Base-by-base conservation (phyloP, 2,888 invertebrate genomes). In the Eupithecia vulgata region DNA sequence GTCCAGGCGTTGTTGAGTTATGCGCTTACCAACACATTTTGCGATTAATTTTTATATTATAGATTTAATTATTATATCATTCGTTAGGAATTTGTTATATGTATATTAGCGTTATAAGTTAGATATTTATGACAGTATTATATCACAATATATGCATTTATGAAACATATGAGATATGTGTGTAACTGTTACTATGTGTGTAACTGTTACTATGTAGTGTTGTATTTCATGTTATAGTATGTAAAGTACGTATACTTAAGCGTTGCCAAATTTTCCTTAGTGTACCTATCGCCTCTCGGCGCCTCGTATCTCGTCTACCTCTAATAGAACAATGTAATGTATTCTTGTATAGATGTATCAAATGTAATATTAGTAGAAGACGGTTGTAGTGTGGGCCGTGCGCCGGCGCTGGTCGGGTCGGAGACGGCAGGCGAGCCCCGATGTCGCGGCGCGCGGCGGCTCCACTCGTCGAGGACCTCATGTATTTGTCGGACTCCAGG, bases 251-350 rank as follows among this genome's bases (percentile, higher is more conserved):
- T 73, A 72, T 78, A 77, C 71, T 79, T 78, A 72, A 80, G 68
- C 80, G 89, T 87, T 88, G 91, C 91, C 91, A 91, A 91, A 91
- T 91, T 89, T 88, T 88, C 35, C 17, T 45, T 45, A 45, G 45
- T n/a, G 30, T n/a, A n/a, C n/a, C 1, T 45, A 45, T 15, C 42
- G 42, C 42, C 15, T 8, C 37, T 7, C 37, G 37, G 35, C 35
- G 72, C 45, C 48, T 25, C 52, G 52, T 65, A 61, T 45, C 75
- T 74, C 70, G 72, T 71, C 73, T 45, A 45, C 72, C 77, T 73
- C 59, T 70, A 48, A 64, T 57, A 21, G 12, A 21, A 57, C 57
- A 57, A 10, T n/a, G 21, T 12, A 5, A 61, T 61, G 59, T 30
- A 13, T 30, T 61, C 59, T 61, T 42, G 42, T 42, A 42, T 42